These are phyloP conservation scores for Aphelenchoides besseyi DNA, from an alignment of 1,140 invertebrate species.

Conservation along the genomic window DNA sequence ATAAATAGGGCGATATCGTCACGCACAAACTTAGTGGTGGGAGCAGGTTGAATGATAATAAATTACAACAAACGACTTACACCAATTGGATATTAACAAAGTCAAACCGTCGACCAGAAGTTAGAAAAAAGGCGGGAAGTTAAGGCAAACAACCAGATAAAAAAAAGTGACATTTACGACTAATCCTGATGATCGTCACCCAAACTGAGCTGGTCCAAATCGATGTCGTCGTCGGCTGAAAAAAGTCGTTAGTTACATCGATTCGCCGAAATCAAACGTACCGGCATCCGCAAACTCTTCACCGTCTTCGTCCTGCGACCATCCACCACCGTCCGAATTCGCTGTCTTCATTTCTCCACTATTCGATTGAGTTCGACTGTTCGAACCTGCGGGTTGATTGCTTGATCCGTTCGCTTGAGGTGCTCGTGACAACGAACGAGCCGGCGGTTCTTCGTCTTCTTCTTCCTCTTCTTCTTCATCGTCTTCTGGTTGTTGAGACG, in stretches of 20 bases:
- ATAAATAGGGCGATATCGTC: neutral
- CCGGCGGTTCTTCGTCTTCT: constrained; percentile 22
- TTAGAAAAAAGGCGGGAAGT: neutral
- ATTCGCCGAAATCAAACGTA: too few species aligned
- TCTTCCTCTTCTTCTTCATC: constrained; percentile 35
- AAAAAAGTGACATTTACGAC: neutral
- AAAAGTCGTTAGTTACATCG: too few species aligned
- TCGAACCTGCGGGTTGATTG: constrained; percentile 19
- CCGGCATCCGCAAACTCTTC: constrained; percentile 49
- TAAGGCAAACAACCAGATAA: neutral
- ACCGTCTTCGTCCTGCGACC: constrained; percentile 44
- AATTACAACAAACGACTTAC: neutral
- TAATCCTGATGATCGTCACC: constrained; percentile 48
- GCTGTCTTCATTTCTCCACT: constrained; percentile 6
- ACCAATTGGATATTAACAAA: neutral
- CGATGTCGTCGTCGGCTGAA: constrained; percentile 38
- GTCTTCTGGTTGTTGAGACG: constrained; percentile 17
- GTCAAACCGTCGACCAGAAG: neutral
- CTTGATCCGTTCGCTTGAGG: constrained; percentile 22
- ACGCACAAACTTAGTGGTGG: neutral
- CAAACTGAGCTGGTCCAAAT: constrained; percentile 47
- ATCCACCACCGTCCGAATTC: constrained; percentile 20
- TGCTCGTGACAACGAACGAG: constrained; percentile 7
- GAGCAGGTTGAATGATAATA: neutral
- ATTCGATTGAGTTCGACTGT: neutral